Evolutionary conservation across 2,113 vertebrate genomes (phyloP).

Genomic region (Erpornis zantholeuca): DNA sequence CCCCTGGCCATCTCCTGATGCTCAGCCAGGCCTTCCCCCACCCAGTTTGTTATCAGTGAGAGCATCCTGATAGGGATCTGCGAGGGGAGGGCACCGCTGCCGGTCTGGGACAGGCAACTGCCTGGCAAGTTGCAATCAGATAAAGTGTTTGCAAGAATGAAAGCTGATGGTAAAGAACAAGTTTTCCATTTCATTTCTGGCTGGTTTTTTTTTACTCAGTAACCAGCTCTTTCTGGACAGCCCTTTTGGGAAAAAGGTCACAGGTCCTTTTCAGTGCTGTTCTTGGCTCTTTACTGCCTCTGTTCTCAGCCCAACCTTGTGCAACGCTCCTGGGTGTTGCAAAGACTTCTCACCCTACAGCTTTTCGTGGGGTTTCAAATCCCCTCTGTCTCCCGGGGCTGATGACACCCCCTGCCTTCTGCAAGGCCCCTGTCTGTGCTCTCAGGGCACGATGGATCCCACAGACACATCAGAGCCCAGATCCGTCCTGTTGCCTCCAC

Average conservation of each 20-base stretch:
- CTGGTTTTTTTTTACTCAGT: not conserved
- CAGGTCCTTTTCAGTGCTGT: fast-evolving
- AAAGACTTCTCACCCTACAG: not conserved
- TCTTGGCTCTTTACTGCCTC: not conserved
- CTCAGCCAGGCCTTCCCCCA: not conserved
- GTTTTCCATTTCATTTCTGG: not conserved
- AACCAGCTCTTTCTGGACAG: not conserved
- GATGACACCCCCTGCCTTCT: not conserved
- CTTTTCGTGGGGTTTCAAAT: not conserved
- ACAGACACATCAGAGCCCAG: not conserved
- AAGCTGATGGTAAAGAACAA: not conserved
- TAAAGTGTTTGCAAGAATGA: not conserved
- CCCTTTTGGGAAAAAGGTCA: fast-evolving
- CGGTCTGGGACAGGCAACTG: not conserved
- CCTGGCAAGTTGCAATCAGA: not conserved
- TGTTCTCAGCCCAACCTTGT: not conserved
- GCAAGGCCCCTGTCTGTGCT: not conserved
- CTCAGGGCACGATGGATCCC: fast-evolving
- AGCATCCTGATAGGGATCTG: not conserved
- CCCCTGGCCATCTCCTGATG: not conserved
- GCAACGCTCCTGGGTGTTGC: fast-evolving
- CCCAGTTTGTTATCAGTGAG: not conserved
- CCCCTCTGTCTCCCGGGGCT: not conserved
- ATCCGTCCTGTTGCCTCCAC: fast-evolving
- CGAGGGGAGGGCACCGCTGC: not conserved